Conservation (phyloP, 2,113 vertebrate species). For the Pedionomus torquatus region DNA sequence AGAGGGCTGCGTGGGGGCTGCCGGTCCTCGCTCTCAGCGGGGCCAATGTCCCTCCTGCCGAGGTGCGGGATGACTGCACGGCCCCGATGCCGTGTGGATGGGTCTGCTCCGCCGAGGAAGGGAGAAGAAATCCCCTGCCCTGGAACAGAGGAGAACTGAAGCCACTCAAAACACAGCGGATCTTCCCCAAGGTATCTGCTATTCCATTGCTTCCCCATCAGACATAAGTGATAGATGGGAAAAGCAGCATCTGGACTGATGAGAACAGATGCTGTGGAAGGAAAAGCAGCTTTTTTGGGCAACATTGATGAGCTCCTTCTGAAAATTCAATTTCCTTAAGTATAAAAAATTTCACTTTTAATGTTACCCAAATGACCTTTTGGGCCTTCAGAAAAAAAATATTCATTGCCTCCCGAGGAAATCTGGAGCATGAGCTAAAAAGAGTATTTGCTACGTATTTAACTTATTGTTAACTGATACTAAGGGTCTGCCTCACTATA, state of each 20-base stretch:
- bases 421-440: background rate
- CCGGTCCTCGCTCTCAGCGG: background rate
- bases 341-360: background rate
- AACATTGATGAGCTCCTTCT: background rate
- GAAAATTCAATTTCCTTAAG: slow-evolving; percentile 42
- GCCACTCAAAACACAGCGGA: background rate
- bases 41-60: background rate
- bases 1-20: background rate
- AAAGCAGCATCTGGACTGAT: background rate
- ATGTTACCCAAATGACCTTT: background rate
- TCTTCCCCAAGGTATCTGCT: background rate
- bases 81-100: background rate
- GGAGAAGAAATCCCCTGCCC: background rate
- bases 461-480: background rate
- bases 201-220: background rate
- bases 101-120: background rate
- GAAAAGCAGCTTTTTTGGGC: background rate
- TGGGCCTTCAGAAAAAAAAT: background rate
- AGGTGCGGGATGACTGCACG: background rate
- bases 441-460: rapidly evolving
- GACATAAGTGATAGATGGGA: background rate
- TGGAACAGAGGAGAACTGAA: background rate
- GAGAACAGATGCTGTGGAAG: background rate
- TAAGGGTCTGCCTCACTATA: background rate
- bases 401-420: background rate